Evolutionary conservation across 2,797 vertebrate species (phyloP).

Genomic region (Tiaroga cobitis): DNA sequence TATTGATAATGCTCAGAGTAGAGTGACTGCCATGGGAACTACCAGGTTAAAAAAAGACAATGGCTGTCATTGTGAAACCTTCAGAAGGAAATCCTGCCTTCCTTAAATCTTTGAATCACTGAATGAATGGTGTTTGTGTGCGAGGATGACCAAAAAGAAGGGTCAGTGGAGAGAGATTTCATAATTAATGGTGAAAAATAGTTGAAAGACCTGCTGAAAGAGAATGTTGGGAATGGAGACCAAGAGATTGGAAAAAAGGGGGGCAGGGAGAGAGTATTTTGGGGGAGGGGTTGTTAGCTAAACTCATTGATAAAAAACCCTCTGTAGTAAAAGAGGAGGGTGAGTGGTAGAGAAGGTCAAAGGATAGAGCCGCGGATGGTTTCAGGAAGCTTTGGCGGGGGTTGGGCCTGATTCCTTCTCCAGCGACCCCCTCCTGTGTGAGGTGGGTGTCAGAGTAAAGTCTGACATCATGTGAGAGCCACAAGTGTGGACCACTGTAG

Average conservation of each 20-base stretch:
- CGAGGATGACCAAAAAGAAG: background rate
- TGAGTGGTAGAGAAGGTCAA: constrained; percentile 48
- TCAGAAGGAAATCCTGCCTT: constrained; percentile 64
- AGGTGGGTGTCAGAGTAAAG: constrained; percentile 57
- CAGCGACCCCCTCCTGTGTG: constrained; percentile 34
- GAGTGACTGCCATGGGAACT: constrained; percentile 36
- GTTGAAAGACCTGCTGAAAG: constrained; percentile 16
- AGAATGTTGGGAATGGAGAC: constrained; percentile 32
- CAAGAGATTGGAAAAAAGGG: constrained; percentile 22
- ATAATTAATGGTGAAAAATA: constrained; percentile 1
- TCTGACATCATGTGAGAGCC: constrained; percentile 42
- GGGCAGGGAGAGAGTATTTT: constrained; percentile 32
- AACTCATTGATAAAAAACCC: constrained; percentile 58
- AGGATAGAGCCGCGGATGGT: constrained; percentile 52
- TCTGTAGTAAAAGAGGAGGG: constrained; percentile 41
- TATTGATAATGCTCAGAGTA: constrained; percentile 53
- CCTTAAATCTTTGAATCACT: constrained; percentile 63
- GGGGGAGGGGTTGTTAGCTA: constrained; percentile 49
- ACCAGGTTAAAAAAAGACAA: constrained; percentile 55
- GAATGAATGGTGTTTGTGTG: constrained; percentile 66
- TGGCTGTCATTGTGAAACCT: constrained; percentile 56
- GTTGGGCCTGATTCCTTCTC: constrained; percentile 59
- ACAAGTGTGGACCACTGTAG: constrained; percentile 38
- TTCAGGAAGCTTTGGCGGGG: constrained; percentile 57
- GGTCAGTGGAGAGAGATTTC: background rate